A percentile compares a stretch with the other conserved stretches of the same genome.
phyloP scores from a whole-genome alignment of 1,140 invertebrate species.

The Phortica variegata region DNA sequence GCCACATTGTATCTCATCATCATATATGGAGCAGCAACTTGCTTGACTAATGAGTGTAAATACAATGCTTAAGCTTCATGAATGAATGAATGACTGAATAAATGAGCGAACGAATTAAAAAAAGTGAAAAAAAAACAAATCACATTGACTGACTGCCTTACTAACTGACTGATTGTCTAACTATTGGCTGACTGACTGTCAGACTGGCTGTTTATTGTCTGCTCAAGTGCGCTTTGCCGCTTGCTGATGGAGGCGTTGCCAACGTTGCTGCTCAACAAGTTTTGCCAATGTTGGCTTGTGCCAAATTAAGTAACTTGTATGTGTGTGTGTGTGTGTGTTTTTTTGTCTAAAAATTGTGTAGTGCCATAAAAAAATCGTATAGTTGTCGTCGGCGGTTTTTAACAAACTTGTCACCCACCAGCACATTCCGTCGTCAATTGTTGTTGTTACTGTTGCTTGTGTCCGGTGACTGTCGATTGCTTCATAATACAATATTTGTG shows the following conservation, averaged over 20 bases:
- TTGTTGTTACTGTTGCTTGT: too few species aligned
- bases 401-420: too few species aligned
- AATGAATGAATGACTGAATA: constrained; percentile 34
- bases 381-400: constrained; percentile 6
- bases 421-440: too few species aligned
- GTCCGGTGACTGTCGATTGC: too few species aligned
- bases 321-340: constrained; percentile 5
- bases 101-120: constrained; percentile 11
- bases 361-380: constrained; percentile 32
- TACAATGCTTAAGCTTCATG: constrained; percentile 20
- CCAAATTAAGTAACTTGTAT: constrained; percentile 50
- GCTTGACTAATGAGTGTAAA: too few species aligned
- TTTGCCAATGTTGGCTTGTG: constrained; percentile 51
- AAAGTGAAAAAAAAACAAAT: constrained; percentile 5
- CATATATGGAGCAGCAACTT: too few species aligned
- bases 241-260: too few species aligned
- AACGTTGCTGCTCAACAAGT: constrained; percentile 52
- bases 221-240: too few species aligned
- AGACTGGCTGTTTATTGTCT: too few species aligned
- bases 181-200: constrained; percentile 20
- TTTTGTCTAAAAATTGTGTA: constrained; percentile 35
- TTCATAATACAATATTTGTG: neutral
- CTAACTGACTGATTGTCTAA: too few species aligned
- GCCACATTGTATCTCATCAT: too few species aligned
- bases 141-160: constrained; percentile 18